Base-by-base conservation (phyloP, 2,888 invertebrate species). In the Scaeva pyrastri region DNA sequence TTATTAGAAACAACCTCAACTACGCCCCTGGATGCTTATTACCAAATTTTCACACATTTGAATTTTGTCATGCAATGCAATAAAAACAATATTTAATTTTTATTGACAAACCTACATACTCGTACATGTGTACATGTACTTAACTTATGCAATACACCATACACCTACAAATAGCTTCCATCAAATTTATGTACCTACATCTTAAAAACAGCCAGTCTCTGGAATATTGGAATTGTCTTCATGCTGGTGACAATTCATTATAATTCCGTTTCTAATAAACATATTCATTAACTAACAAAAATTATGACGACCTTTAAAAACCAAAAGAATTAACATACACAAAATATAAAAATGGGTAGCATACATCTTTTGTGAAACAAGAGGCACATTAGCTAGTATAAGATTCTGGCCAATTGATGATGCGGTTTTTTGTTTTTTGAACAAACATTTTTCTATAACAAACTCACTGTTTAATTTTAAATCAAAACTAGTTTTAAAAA, bases 201-300 rank as follows among this genome's bases (percentile, higher is more conserved):
- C n/a, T 36, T 72, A 31, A 14, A 72, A 36, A 45, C 7, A 55
- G 55, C 14, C 4, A 36, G 6, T 5, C 8, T 5, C 6, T 55
- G 55, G 21, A 72, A 60, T 55, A 12, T 39, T 72, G 48, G 21
- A 48, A 72, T 72, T 72, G 43, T 36, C 48, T n/a, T 50, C 36
- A 48, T 58, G 23, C n/a, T 36, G 19, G 36, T 60, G 72, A 12
- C 48, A 45, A 58, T 72, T 58, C 45, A 48, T 72, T 70, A 48
- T 56, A 19, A 36, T 52, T 36, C 19, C 19, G 19, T 12, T 58
- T 36, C 11, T 56, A 2, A 36, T 23, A 50, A 16, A 21, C 4
- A 48, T 48, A 48, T 55, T 56, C 11, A 58, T 16, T 56, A 16
- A 36, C 11, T n/a, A 26, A 16, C 56, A 8, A 31, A 36, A 52